Evolutionary conservation across 2,888 invertebrate genomes (phyloP).

Genomic region (Leptogaster cylindrica): DNA sequence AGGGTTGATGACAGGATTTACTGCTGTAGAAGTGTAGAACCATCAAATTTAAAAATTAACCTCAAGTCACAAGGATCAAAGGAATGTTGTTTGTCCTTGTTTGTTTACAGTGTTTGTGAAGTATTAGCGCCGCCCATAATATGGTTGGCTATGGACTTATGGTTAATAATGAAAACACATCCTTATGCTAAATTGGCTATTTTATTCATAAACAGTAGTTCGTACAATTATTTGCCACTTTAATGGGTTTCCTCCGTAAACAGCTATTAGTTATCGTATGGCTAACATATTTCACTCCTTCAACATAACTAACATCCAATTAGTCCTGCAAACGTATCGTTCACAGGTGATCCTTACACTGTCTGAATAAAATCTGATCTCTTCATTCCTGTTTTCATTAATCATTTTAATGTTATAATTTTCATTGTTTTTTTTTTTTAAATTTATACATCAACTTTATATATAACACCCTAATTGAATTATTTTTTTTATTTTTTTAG

Average conservation of each 20-base stretch:
- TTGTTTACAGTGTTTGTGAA: too few relatives aligned
- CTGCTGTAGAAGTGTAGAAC: too few relatives aligned
- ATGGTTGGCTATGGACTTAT: neutral
- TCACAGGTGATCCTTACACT: conserved; percentile 23
- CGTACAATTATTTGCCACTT: conserved; percentile 41
- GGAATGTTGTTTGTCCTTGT: too few relatives aligned
- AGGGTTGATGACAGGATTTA: too few relatives aligned
- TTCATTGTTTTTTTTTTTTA: conserved; percentile 9
- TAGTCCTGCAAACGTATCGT: conserved; percentile 15
- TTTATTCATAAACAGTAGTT: conserved; percentile 37
- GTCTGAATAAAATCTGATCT: conserved; percentile 31
- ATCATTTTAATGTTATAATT: conserved; percentile 3
- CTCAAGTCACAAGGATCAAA: too few relatives aligned
- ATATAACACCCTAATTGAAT: conserved; percentile 13
- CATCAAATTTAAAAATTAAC: too few relatives aligned
- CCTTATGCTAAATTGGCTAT: conserved; percentile 41
- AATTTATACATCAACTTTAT: conserved; percentile 30
- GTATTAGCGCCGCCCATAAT: too few relatives aligned
- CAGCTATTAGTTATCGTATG: conserved; percentile 39
- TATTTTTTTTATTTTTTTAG: neutral
- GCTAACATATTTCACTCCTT: conserved; percentile 25
- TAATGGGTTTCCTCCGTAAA: conserved; percentile 36
- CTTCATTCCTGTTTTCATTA: neutral
- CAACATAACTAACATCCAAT: too few relatives aligned
- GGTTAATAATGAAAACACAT: neutral